phyloP scores from a whole-genome alignment of 92 coral and sea anemone species.

The Porites lobata region DNA sequence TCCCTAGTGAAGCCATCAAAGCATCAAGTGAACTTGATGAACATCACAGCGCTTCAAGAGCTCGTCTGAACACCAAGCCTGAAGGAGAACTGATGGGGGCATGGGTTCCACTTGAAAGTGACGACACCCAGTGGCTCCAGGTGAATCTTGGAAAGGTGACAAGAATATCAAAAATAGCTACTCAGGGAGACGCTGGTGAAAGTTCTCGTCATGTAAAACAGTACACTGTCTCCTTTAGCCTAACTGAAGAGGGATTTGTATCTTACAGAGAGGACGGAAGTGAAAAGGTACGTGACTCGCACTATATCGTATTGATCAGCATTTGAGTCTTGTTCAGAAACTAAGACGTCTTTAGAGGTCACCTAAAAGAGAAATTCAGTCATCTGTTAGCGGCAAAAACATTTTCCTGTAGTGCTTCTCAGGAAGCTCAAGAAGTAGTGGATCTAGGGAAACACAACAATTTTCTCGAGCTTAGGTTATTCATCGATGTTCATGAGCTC shows the following conservation, averaged over 20 bases:
- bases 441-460: no score
- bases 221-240: slow-evolving; percentile 71
- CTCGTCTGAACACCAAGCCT: slow-evolving; percentile 76
- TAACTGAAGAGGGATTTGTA: slow-evolving; percentile 72
- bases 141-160: slow-evolving; percentile 79
- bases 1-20: slow-evolving; percentile 74
- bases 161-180: slow-evolving; percentile 64
- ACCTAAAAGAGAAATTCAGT: neutral
- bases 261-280: slow-evolving; percentile 70
- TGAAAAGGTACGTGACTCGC: slow-evolving; percentile 48
- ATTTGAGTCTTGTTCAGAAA: neutral
- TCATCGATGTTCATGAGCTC: no score
- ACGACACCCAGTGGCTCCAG: slow-evolving; percentile 87
- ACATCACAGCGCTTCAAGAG: slow-evolving; percentile 72
- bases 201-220: slow-evolving; percentile 75
- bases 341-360: neutral
- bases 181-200: slow-evolving; percentile 83
- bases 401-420: no score
- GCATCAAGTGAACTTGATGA: slow-evolving; percentile 88
- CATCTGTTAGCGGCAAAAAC: no score
- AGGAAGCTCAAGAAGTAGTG: no score
- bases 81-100: slow-evolving; percentile 85
- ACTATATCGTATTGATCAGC: neutral
- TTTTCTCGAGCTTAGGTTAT: no score
- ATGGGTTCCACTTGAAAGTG: slow-evolving; percentile 82